Evolutionary conservation across 1,140 invertebrate species (phyloP).

Genomic region (Zaprionus nigranus): DNA sequence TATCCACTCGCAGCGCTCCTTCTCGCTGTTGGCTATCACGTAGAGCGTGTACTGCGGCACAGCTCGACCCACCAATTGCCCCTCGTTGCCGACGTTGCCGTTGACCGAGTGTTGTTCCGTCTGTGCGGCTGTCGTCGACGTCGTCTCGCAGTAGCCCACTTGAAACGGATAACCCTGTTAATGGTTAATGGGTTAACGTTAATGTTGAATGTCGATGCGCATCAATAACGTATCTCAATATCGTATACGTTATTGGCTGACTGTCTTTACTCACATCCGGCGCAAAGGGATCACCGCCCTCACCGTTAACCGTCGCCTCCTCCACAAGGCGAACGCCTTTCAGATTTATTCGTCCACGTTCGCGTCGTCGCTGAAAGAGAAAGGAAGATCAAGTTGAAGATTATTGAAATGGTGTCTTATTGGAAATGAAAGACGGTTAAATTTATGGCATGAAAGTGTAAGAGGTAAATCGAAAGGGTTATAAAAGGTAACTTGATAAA

Average conservation of each 20-base stretch:
- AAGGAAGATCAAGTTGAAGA: constrained; percentile 24
- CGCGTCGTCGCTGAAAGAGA: constrained; percentile 89
- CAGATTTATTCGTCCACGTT: constrained; percentile 91
- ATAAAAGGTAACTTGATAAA: constrained; percentile 2
- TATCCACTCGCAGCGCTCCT: constrained; percentile 91
- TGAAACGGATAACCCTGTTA: constrained; percentile 87
- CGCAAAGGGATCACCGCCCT: constrained; percentile 84
- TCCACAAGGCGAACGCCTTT: constrained; percentile 91
- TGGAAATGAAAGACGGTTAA: background rate
- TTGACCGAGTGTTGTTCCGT: constrained; percentile 13
- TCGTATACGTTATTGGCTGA: background rate
- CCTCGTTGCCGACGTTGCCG: constrained; percentile 56
- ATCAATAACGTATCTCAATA: constrained; percentile 30
- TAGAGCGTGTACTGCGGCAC: constrained; percentile 91
- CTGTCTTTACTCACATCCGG: constrained; percentile 78
- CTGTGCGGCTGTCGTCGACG: constrained; percentile 41
- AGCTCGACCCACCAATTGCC: constrained; percentile 71
- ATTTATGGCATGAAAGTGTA: background rate
- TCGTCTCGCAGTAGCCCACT: constrained; percentile 89
- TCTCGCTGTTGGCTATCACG: constrained; percentile 89
- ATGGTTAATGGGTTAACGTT: constrained; percentile 42
- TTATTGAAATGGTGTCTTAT: constrained; percentile 13
- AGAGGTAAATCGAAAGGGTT: background rate
- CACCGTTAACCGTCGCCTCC: constrained; percentile 87
- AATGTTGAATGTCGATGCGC: constrained; percentile 47